Conservation (phyloP, 2,797 vertebrate species). For the Merluccius polli region DNA sequence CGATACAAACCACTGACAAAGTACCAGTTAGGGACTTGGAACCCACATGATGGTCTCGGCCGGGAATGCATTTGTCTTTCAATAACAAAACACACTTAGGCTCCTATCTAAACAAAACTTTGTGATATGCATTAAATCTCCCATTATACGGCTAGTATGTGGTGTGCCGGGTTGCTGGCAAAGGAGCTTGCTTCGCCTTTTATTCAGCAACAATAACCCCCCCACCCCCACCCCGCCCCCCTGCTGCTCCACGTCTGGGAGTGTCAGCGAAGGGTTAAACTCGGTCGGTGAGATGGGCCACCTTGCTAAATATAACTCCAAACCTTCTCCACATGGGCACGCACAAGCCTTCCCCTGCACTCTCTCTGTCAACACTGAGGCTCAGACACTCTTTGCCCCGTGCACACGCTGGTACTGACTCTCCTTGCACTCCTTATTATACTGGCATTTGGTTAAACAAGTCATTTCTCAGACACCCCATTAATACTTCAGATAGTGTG, state of each 20-base stretch:
- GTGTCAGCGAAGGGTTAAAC: conserved; percentile 48
- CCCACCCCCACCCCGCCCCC: neutral
- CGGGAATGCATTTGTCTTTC: neutral
- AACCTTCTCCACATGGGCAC: conserved; percentile 53
- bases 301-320: conserved; percentile 64
- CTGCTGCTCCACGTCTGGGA: neutral
- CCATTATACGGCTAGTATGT: neutral
- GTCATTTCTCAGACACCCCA: conserved; percentile 44
- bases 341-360: conserved; percentile 54
- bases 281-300: conserved; percentile 46
- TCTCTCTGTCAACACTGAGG: conserved; percentile 50
- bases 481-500: conserved; percentile 55
- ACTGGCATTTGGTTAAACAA: conserved; percentile 37
- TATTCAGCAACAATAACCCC: neutral
- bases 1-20: no score
- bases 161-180: neutral
- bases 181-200: neutral
- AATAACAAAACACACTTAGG: neutral
- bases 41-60: no score
- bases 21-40: no score
- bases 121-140: neutral
- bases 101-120: neutral
- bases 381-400: conserved; percentile 34
- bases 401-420: conserved; percentile 25
- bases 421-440: conserved; percentile 43